Evolutionary conservation across 2,888 invertebrate species (phyloP), one percentile per base, ranked within the genome.

Genomic region (Mechanitis messenoides): DNA sequence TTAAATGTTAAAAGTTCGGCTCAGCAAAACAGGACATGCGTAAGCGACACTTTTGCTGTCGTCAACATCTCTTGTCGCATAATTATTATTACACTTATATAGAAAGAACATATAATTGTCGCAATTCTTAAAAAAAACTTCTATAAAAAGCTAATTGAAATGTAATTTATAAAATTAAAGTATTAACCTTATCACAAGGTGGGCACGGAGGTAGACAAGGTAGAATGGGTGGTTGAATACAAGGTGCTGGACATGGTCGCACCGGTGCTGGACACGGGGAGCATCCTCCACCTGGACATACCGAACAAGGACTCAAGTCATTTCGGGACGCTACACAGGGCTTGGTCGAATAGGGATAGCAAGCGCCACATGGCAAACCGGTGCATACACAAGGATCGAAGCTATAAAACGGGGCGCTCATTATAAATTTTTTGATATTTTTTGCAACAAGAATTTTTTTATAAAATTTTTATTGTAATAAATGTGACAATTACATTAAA

Each of bases 381-480:
- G 78, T 73, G 67, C 84, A 81, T 3, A 87, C 84, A 72, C 88
- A 90, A 2, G 89, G 89, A 58, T 87, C 87, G 55, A 77, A 87
- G 69, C 87, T 90, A 70, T 89, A 90, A 67, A 84, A 86, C 1
- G 88, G 85, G 69, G 87, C 87, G 77, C 87, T 87, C 88, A 89
- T 88, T 82, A 74, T 74, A 55, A 58, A 56, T 42, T 56, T 59
- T 58, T 54, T 58, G 55, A 61, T 61, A 20, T 20, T 42, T 55
- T 59, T 58, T 55, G 53, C n/a, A 60, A 53, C 61, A 60, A 54
- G 45, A 58, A 63, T 59, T 58, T 64, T 55, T 42, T 57, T 3
- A 9, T 11, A 20, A 53, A 55, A 53, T 42, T 28, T n/a, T 55
- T 5, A 35, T 55, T 33, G 42, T 7, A 9, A 9, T 42, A 42